phyloP scores from a whole-genome alignment of 2,113 vertebrate species.

The Nymphicus hollandicus region DNA sequence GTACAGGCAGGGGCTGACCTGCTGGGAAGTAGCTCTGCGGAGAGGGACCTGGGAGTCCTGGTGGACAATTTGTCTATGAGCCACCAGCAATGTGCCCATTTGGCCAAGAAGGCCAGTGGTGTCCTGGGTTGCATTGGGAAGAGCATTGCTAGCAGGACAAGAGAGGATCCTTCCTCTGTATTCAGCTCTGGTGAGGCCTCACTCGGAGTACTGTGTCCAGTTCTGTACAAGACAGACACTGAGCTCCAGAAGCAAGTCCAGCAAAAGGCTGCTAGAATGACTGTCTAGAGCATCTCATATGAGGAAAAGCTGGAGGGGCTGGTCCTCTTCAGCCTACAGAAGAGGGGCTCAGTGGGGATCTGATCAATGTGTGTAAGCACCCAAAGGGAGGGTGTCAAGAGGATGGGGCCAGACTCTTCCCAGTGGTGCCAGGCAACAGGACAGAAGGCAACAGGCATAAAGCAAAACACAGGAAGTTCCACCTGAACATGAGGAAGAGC shows the following conservation, averaged over 20 bases:
- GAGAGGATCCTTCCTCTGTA: neutral
- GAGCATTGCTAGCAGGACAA: neutral
- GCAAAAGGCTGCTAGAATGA: neutral
- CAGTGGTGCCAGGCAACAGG: neutral
- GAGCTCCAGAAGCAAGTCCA: neutral
- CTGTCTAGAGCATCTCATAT: neutral
- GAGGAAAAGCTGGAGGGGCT: neutral
- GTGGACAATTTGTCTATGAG: neutral
- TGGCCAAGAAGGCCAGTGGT: neutral
- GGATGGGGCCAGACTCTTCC: neutral
- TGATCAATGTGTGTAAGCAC: no score
- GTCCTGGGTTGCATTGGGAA: neutral
- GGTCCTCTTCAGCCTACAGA: neutral
- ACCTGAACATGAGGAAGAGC: neutral
- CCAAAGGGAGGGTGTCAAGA: neutral
- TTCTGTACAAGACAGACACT: neutral
- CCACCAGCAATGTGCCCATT: neutral
- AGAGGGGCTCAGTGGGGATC: neutral
- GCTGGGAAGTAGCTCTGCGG: neutral
- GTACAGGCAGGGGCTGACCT: neutral
- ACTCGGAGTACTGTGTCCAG: neutral
- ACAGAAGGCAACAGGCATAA: neutral
- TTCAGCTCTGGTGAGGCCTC: neutral
- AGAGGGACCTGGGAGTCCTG: neutral
- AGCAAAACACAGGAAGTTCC: neutral